Conservation (phyloP, 2,797 vertebrate genomes). For the Zenarchopterus dispar region DNA sequence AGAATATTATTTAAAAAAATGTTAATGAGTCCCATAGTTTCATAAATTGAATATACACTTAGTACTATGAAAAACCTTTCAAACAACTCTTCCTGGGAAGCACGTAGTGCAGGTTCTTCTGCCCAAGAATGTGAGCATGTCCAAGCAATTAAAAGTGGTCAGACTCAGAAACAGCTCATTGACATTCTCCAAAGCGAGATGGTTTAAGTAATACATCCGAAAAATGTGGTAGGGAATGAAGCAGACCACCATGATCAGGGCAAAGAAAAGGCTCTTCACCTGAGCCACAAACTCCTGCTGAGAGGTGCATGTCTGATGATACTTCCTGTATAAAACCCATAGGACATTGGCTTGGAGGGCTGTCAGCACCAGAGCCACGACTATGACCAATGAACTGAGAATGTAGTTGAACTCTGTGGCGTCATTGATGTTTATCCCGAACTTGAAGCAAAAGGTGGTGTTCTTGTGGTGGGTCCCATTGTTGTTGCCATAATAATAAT, state of each 20-base stretch:
- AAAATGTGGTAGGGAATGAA: slow-evolving; percentile 91
- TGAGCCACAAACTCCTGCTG: slow-evolving; percentile 92
- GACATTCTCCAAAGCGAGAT: rapidly evolving
- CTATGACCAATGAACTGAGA: slow-evolving; percentile 65
- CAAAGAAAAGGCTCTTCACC: slow-evolving; percentile 88
- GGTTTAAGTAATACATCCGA: slow-evolving; percentile 82
- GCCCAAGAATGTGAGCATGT: slow-evolving; percentile 87
- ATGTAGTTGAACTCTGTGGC: slow-evolving; percentile 82
- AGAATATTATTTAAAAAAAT: too few relatives aligned
- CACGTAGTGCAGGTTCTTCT: slow-evolving; percentile 65
- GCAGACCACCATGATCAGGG: slow-evolving; percentile 87
- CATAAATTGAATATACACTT: too few relatives aligned
- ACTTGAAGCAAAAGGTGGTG: slow-evolving; percentile 79
- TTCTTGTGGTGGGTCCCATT: rapidly evolving
- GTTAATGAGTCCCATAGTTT: too few relatives aligned
- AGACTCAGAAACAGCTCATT: slow-evolving; percentile 91
- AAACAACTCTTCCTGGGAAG: neutral
- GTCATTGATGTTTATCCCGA: slow-evolving; percentile 60
- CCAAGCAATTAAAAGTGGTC: slow-evolving; percentile 89
- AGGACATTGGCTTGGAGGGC: slow-evolving; percentile 82
- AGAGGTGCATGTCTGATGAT: slow-evolving; percentile 66
- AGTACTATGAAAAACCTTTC: neutral
- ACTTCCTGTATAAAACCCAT: slow-evolving; percentile 67
- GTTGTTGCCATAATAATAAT: slow-evolving; percentile 69
- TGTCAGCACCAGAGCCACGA: slow-evolving; percentile 68